These are phyloP conservation scores for Pogonomyrmex barbatus DNA, from an alignment of 1,140 invertebrate species.

Conservation along the genomic window DNA sequence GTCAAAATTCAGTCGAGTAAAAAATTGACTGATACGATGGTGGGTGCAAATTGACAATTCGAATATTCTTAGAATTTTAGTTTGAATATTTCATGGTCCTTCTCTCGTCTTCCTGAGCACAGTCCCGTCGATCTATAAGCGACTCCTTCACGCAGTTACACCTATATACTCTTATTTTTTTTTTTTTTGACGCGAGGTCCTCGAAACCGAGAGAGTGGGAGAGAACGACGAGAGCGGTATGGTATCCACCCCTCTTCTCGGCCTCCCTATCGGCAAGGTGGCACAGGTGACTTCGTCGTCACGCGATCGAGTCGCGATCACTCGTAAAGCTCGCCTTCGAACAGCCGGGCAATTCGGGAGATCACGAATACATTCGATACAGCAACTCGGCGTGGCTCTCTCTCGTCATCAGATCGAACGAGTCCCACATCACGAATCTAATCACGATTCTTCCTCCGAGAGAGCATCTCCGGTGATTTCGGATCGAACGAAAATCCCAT, in stretches of 20 bases:
- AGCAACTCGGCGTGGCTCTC: background rate
- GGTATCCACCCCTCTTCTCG: slow-evolving; percentile 69
- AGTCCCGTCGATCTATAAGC: background rate
- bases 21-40: background rate
- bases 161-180: background rate
- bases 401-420: background rate
- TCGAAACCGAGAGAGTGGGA: slow-evolving; percentile 59
- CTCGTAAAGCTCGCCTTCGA: slow-evolving; percentile 68
- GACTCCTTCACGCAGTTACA: background rate
- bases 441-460: background rate
- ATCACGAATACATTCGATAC: slow-evolving; percentile 50
- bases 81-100: background rate
- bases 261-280: slow-evolving; percentile 39
- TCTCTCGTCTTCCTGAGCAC: background rate
- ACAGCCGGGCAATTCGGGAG: slow-evolving; percentile 53
- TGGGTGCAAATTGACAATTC: background rate
- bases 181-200: slow-evolving; percentile 34
- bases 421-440: background rate
- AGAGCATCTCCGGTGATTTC: background rate
- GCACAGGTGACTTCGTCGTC: slow-evolving; percentile 59
- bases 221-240: slow-evolving; percentile 32
- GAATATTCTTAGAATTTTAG: background rate
- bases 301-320: slow-evolving; percentile 67
- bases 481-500: background rate
- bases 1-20: background rate